A percentile compares a stretch with the other conserved stretches of the same genome.
Conservation (phyloP, 2,888 invertebrate species). For the Troides oblongomaculatus region DNA sequence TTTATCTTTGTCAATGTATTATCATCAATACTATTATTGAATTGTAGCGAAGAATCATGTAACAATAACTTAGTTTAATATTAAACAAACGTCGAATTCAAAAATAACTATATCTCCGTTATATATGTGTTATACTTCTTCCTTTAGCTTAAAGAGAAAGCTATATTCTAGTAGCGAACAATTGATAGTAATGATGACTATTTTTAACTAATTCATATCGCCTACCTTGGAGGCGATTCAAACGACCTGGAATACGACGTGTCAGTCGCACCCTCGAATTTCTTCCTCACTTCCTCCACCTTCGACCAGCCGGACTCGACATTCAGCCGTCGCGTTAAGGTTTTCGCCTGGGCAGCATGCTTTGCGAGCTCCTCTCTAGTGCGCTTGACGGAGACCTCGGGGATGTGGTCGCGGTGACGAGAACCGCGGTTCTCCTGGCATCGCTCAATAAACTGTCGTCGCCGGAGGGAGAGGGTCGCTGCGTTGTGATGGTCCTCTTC, state of each 20-base stretch:
- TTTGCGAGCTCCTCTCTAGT: slow-evolving; percentile 69
- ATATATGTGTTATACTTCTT: too few relatives aligned
- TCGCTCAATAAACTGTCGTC: slow-evolving; percentile 73
- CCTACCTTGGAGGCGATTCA: slow-evolving; percentile 72
- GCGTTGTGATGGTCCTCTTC: slow-evolving; percentile 53
- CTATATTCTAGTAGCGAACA: background rate
- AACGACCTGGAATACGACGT: slow-evolving; percentile 66
- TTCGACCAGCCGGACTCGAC: slow-evolving; percentile 76
- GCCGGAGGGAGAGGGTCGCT: slow-evolving; percentile 61
- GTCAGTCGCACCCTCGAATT: slow-evolving; percentile 66
- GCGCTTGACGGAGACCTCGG: slow-evolving; percentile 67
- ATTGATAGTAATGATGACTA: background rate
- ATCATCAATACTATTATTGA: background rate
- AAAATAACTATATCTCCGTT: background rate
- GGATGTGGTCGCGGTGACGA: slow-evolving; percentile 58
- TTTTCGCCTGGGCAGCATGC: slow-evolving; percentile 67
- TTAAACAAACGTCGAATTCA: background rate
- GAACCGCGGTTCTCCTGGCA: slow-evolving; percentile 66
- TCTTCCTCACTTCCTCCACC: slow-evolving; percentile 74
- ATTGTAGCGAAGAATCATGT: background rate
- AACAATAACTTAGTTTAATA: background rate
- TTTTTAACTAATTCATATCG: background rate
- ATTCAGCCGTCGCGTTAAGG: slow-evolving; percentile 69
- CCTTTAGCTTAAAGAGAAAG: too few relatives aligned
- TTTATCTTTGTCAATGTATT: slow-evolving; percentile 4